These are phyloP conservation scores for Drosophila navojoa DNA, from an alignment of 1,140 invertebrate genomes.

Conservation along the genomic window DNA sequence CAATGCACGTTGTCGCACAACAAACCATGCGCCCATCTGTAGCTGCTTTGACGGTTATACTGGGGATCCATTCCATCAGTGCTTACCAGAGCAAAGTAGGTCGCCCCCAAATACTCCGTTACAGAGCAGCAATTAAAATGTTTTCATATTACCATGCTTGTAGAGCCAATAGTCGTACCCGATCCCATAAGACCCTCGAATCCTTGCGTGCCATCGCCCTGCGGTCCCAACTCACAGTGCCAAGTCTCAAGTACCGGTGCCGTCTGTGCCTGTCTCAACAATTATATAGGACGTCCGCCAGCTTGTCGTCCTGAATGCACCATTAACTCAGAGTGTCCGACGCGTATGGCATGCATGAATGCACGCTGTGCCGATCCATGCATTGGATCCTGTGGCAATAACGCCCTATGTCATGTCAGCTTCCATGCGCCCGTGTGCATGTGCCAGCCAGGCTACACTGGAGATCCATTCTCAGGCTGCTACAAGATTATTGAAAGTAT, in stretches of 20 bases:
- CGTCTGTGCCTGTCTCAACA: conserved; percentile 88
- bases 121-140: conserved; percentile 21
- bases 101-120: not conserved
- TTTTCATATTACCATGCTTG: conserved; percentile 26
- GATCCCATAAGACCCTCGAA: conserved; percentile 79
- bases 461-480: conserved; percentile 90
- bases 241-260: conserved; percentile 85
- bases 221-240: conserved; percentile 88
- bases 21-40: conserved; percentile 93
- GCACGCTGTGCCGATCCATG: conserved; percentile 90
- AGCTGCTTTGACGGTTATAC: conserved; percentile 89
- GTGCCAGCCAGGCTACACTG: conserved; percentile 88
- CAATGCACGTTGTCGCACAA: conserved; percentile 92
- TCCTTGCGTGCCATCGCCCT: conserved; percentile 88
- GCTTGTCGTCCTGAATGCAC: conserved; percentile 90
- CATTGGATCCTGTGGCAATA: conserved; percentile 88
- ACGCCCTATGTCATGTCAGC: conserved; percentile 88
- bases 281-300: conserved; percentile 89
- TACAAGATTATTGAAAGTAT: conserved; percentile 85
- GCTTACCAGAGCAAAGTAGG: conserved; percentile 78
- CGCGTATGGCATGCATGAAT: conserved; percentile 87
- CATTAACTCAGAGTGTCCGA: conserved; percentile 88
- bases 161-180: conserved; percentile 60
- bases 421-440: conserved; percentile 89
- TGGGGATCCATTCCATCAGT: conserved; percentile 90